Evolutionary conservation across 2,113 vertebrate species (phyloP), one percentile per base, ranked within the genome.

Genomic region (Empidonax alnorum): DNA sequence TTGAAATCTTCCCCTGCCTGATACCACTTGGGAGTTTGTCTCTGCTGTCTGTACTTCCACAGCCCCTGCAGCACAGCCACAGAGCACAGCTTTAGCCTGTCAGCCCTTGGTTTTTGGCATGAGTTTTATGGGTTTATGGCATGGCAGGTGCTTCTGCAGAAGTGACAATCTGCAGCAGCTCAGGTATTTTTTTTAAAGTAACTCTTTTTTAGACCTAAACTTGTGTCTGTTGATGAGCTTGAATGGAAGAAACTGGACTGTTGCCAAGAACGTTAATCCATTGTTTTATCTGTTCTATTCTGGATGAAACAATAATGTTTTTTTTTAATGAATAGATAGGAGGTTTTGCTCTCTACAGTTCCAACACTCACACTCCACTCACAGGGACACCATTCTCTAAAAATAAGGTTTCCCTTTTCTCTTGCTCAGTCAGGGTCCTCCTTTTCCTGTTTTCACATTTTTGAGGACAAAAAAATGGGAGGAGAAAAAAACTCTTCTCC

Each of bases 361-460:
- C 63, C 31, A 69, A 50, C 74, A 87, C 55, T 59, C 46, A 55
- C 35, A 10, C 23, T 91, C 42, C 27, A 14, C 35, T 94, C 52
- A 37, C 53, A 49, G 58, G 66, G 58, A 53, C 55, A 75, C 41
- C 53, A 37, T 31, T 67, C 1, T 2, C 52, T 75, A 90, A 90
- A 65, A 92, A 58, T 76, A 84, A 89, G 69, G 24, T 87, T 95
- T 95, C 69, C 73, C 69, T 93, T 95, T 89, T 62, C 88, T 86
- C 49, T 66, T 86, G 71, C 69, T 87, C 62, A 69, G 82, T 89
- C 66, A 79, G 85, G 31, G 86, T 27, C 81, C 72, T 74, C 61
- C 68, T 96, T 92, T 94, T 94, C 93, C 90, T 69, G 53, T 92
- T 92, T 95, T 89, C 69, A 58, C 49, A 10, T 90, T 92, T 74